phyloP scores from a whole-genome alignment of 2,113 vertebrate species.

The Sphyrna mokarran region DNA sequence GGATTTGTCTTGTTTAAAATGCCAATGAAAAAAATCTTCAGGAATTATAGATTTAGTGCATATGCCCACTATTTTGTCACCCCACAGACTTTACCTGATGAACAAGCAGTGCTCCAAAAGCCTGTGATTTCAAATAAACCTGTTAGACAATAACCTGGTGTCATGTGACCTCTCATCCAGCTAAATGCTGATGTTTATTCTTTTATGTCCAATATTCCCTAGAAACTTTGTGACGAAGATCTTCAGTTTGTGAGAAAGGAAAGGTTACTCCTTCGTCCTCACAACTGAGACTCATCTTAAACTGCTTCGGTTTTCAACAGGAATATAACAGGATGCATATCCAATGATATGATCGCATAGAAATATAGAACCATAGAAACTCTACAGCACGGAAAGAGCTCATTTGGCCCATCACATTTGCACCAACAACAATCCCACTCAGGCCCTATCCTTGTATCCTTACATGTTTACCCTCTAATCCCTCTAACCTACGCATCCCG shows the following conservation, averaged over 20 bases:
- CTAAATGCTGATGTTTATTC: neutral
- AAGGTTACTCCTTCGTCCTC: neutral
- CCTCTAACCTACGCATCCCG: no score
- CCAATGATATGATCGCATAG: neutral
- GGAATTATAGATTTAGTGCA: neutral
- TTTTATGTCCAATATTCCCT: no score
- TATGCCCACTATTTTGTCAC: neutral
- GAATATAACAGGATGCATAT: neutral
- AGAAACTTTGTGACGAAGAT: neutral
- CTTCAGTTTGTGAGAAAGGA: neutral
- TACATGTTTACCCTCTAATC: no score
- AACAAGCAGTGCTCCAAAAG: no score
- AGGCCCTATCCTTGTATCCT: no score
- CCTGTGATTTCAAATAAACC: no score
- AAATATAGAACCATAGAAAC: neutral
- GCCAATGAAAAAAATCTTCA: neutral
- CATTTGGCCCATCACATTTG: no score
- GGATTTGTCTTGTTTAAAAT: neutral
- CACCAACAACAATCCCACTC: no score
- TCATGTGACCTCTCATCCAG: no score
- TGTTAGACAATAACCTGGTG: no score
- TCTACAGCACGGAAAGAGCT: no score
- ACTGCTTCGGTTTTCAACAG: neutral
- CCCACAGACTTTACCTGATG: no score
- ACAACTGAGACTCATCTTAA: neutral